These are phyloP conservation scores for Trissolcus japonicus DNA, from an alignment of 2,888 invertebrate genomes.

Conservation along the genomic window DNA sequence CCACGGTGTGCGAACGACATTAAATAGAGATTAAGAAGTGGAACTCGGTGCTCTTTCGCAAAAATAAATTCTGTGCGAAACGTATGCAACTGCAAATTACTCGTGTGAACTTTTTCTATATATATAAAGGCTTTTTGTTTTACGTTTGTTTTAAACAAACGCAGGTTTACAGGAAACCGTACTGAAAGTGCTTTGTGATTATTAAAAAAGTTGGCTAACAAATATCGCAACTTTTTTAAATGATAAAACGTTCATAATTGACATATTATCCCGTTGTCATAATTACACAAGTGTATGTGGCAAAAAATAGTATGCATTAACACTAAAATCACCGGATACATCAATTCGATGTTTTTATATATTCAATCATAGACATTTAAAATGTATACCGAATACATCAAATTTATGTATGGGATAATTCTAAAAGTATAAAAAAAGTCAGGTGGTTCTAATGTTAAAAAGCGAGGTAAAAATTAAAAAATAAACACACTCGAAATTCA, in stretches of 20 bases:
- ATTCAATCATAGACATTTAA: too few species aligned
- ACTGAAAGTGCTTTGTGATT: slow-evolving; percentile 40
- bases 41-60: slow-evolving; percentile 15
- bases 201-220: slow-evolving; percentile 46
- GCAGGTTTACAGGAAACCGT: slow-evolving; percentile 25
- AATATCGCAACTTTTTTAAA: slow-evolving; percentile 32
- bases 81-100: slow-evolving; percentile 35
- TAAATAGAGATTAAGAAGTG: slow-evolving; percentile 45
- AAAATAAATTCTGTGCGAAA: slow-evolving; percentile 37
- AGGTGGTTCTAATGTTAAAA: too few species aligned
- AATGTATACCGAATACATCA: too few species aligned
- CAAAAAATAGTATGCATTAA: too few species aligned
- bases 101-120: slow-evolving; percentile 46
- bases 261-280: neutral
- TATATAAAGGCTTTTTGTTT: slow-evolving; percentile 39
- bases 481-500: neutral
- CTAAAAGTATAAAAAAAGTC: too few species aligned
- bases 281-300: slow-evolving; percentile 14
- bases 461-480: too few species aligned
- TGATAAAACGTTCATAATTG: slow-evolving; percentile 16
- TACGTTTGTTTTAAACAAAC: slow-evolving; percentile 22
- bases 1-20: slow-evolving; percentile 22
- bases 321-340: too few species aligned
- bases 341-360: too few species aligned
- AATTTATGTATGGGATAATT: too few species aligned